phyloP scores from a whole-genome alignment of 2,888 invertebrate species.

The Alentia gelatinosa region DNA sequence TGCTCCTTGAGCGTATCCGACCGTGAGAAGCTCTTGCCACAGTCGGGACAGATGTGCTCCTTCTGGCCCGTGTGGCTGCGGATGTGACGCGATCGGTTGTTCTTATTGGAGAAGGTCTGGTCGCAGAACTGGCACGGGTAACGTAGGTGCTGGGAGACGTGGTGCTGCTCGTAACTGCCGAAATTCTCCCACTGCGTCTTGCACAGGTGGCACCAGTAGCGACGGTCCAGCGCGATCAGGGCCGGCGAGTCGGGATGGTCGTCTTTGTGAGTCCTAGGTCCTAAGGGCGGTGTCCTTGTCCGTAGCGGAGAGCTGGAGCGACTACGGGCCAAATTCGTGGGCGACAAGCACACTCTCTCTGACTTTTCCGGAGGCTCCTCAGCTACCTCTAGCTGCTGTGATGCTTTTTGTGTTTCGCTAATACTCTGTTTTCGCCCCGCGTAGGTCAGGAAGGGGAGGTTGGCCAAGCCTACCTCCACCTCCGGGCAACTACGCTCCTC shows the following conservation, averaged over 20 bases:
- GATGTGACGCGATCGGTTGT: conserved; percentile 64
- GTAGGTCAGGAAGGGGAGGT: neutral
- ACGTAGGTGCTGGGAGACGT: conserved; percentile 58
- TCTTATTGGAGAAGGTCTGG: conserved; percentile 64
- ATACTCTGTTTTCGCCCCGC: neutral
- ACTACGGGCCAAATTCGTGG: neutral
- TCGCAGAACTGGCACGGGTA: conserved; percentile 64
- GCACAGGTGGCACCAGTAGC: conserved; percentile 43
- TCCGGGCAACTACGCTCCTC: neutral
- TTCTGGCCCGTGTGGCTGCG: conserved; percentile 59
- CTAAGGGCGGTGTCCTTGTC: neutral
- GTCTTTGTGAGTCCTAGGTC: neutral
- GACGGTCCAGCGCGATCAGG: neutral
- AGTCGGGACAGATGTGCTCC: conserved; percentile 60
- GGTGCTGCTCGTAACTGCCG: conserved; percentile 62
- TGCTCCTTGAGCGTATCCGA: conserved; percentile 65
- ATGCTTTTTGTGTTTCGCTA: neutral
- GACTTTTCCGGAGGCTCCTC: neutral
- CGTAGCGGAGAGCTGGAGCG: neutral
- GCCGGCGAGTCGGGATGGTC: neutral
- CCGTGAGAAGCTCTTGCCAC: conserved; percentile 62
- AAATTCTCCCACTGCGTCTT: conserved; percentile 56
- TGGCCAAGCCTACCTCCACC: neutral
- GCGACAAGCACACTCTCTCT: neutral
- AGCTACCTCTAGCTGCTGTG: too few relatives aligned